phyloP scores from a whole-genome alignment of 2,113 vertebrate genomes.

The Leuciscus idus region DNA sequence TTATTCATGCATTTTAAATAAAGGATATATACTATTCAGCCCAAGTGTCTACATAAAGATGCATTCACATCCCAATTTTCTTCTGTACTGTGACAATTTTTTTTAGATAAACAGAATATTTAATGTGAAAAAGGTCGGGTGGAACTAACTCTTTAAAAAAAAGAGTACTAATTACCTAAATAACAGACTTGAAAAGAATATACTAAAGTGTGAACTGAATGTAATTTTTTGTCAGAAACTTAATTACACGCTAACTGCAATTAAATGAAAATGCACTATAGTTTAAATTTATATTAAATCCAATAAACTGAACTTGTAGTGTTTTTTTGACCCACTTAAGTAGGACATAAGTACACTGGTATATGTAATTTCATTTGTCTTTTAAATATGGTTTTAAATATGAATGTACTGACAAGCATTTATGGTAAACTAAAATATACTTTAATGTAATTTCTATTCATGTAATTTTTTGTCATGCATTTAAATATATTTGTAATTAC shows the following conservation, averaged over 20 bases:
- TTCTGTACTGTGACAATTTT: not conserved
- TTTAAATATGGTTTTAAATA: not conserved
- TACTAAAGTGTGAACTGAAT: not conserved
- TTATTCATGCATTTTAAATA: not conserved
- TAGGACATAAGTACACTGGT: not conserved
- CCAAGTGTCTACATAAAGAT: not conserved
- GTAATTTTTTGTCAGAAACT: not conserved
- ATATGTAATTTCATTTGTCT: not conserved
- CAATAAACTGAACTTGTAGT: too few species aligned
- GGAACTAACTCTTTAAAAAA: not conserved
- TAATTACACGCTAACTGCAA: too few species aligned
- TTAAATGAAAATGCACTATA: not conserved
- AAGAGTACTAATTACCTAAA: not conserved
- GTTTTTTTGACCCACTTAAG: not conserved
- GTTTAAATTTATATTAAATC: too few species aligned
- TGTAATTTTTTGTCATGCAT: too few species aligned
- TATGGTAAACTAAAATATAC: too few species aligned
- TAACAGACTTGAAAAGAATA: not conserved
- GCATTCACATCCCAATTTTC: not conserved
- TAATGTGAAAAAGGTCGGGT: not conserved
- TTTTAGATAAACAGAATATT: not conserved
- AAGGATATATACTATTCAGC: not conserved
- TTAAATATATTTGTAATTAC: too few species aligned
- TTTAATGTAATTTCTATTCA: too few species aligned
- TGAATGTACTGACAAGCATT: not conserved